Percentiles rank a stretch among this genome's conserved stretches.
Evolutionary conservation across 92 coral and sea anemone species (phyloP).

Genomic region (Palythoa caribaeorum): DNA sequence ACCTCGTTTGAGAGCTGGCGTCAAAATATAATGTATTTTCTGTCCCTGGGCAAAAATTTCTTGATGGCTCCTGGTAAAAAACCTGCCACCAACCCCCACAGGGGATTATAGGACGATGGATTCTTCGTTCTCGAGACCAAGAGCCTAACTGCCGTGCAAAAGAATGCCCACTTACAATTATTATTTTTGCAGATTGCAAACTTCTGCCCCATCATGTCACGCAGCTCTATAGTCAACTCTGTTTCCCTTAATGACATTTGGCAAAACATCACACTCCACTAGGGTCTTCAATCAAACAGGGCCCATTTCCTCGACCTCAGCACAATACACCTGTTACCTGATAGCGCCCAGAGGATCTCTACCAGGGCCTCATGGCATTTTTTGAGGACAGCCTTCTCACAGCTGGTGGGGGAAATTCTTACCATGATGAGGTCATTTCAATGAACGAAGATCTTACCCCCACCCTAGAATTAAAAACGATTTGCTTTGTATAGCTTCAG

Average conservation of each 20-base stretch:
- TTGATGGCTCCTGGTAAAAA: slow-evolving; percentile 30
- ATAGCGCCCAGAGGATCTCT: slow-evolving; percentile 18
- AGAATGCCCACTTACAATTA: slow-evolving; percentile 37
- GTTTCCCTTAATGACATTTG: slow-evolving; percentile 19
- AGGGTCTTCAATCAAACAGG: slow-evolving; percentile 46
- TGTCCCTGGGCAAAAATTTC: slow-evolving; percentile 60
- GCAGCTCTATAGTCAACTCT: slow-evolving; percentile 17
- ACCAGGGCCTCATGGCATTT: too few relatives aligned
- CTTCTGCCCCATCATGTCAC: neutral
- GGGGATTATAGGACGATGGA: slow-evolving; percentile 52
- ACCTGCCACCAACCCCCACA: slow-evolving; percentile 23
- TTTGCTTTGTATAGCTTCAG: too few relatives aligned
- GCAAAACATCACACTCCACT: slow-evolving; percentile 31
- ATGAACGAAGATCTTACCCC: too few relatives aligned
- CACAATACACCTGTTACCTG: slow-evolving; percentile 33
- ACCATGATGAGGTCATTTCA: too few relatives aligned
- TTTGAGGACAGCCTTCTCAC: too few relatives aligned
- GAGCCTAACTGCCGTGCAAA: slow-evolving; percentile 49
- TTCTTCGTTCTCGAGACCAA: slow-evolving; percentile 21
- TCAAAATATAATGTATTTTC: slow-evolving; percentile 55
- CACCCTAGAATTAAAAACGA: too few relatives aligned
- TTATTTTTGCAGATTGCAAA: slow-evolving; percentile 35
- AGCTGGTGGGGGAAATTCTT: too few relatives aligned
- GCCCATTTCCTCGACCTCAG: slow-evolving; percentile 33
- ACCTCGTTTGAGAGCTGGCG: slow-evolving; percentile 66